phyloP scores from a whole-genome alignment of 2,797 vertebrate genomes.

The Eospalax fontanierii region DNA sequence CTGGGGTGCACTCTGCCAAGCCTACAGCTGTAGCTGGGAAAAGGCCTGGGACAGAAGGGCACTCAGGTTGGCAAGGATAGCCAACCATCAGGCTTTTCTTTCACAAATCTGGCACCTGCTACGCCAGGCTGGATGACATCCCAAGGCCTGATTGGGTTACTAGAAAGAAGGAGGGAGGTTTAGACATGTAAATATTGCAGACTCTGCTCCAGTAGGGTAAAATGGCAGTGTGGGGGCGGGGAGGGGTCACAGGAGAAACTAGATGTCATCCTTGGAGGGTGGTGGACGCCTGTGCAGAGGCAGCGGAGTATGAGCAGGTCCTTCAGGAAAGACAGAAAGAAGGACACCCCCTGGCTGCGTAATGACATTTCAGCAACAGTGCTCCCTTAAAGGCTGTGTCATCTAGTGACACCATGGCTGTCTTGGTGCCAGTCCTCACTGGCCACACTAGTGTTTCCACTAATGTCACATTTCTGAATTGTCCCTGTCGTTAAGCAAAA shows the following conservation, averaged over 20 bases:
- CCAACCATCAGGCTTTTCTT: background rate
- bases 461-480: background rate
- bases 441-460: background rate
- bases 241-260: background rate
- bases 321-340: background rate
- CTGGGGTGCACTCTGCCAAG: background rate
- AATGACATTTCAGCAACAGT: background rate
- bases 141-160: background rate
- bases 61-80: background rate
- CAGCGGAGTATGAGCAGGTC: background rate
- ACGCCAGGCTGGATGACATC: background rate
- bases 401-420: rapidly evolving
- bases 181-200: background rate
- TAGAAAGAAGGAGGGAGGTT: background rate
- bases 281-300: background rate
- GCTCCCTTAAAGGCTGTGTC: background rate
- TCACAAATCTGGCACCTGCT: background rate
- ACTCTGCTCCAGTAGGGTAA: background rate
- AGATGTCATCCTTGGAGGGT: background rate
- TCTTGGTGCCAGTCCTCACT: too few species aligned
- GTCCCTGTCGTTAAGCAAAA: background rate
- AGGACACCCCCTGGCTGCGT: rapidly evolving
- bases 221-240: background rate
- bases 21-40: conserved; percentile 1
- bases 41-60: background rate